Percentiles rank a stretch among this genome's conserved stretches.
These are phyloP conservation scores for Agapornis roseicollis DNA, from an alignment of 2,113 vertebrate genomes.

Conservation along the genomic window DNA sequence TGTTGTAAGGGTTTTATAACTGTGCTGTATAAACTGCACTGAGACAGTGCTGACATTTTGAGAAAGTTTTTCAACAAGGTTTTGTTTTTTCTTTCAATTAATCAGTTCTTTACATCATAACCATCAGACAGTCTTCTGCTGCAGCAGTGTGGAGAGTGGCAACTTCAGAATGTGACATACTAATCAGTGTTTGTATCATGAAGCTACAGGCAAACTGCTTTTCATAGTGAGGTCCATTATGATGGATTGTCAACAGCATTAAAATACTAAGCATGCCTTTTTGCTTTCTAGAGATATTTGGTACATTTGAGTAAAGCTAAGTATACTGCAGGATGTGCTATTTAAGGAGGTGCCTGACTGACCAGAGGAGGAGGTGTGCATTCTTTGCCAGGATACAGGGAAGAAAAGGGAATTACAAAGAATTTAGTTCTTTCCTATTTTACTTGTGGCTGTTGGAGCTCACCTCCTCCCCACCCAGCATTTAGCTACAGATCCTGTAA, in stretches of 20 bases:
- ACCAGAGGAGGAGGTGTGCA: neutral
- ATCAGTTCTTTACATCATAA: neutral
- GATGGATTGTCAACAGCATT: neutral
- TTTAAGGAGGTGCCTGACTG: neutral
- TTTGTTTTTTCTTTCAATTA: neutral
- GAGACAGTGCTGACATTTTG: neutral
- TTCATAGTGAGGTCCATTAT: neutral
- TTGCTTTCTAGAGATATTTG: neutral
- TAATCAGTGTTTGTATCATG: neutral
- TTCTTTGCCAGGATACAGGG: neutral
- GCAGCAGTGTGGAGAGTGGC: neutral
- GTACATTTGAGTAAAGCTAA: neutral
- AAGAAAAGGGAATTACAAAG: neutral
- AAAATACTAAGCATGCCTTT: neutral
- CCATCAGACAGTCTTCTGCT: neutral
- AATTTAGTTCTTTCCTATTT: neutral
- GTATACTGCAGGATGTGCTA: neutral
- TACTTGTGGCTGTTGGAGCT: neutral
- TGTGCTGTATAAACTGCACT: neutral
- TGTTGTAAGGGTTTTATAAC: neutral
- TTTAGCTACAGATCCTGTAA: neutral
- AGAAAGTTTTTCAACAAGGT: neutral
- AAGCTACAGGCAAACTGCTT: neutral
- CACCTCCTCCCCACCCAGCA: accelerated
- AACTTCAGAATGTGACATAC: neutral